Percentiles rank a stretch among this genome's conserved stretches.
Evolutionary conservation across 2,888 invertebrate species (phyloP).

Genomic region (Napeogenes inachia): DNA sequence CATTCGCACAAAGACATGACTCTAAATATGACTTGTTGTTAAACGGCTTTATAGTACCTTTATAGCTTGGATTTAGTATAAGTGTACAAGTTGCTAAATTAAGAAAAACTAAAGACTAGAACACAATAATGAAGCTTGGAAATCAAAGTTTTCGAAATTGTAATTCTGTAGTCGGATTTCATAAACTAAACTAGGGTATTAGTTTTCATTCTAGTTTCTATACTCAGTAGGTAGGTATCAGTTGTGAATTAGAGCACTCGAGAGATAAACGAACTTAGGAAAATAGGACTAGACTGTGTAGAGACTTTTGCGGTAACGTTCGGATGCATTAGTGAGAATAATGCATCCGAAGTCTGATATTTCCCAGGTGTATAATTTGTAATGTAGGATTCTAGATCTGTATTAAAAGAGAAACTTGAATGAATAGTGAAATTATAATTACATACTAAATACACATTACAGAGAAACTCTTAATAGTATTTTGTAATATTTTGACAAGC

Average conservation of each 20-base stretch:
- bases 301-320: slow-evolving; percentile 19
- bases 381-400: too few relatives aligned
- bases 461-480: too few relatives aligned
- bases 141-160: slow-evolving; percentile 39
- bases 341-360: slow-evolving; percentile 18
- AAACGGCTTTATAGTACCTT: slow-evolving; percentile 1
- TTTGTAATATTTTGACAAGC: too few relatives aligned
- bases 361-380: slow-evolving; percentile 18
- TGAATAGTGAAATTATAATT: too few relatives aligned
- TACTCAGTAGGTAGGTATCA: slow-evolving; percentile 31
- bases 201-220: slow-evolving; percentile 41
- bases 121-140: slow-evolving; percentile 35
- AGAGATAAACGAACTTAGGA: slow-evolving; percentile 27
- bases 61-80: slow-evolving; percentile 6
- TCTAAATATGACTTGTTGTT: too few relatives aligned
- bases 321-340: slow-evolving; percentile 22
- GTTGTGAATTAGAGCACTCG: slow-evolving; percentile 31
- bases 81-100: slow-evolving; percentile 15
- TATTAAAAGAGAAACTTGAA: too few relatives aligned
- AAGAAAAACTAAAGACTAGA: slow-evolving; percentile 18
- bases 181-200: slow-evolving; percentile 41
- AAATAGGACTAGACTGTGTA: slow-evolving; percentile 25
- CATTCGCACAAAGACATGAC: background rate
- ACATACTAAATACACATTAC: too few relatives aligned
- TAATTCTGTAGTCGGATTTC: slow-evolving; percentile 35